These are phyloP conservation scores for Phymanthus crucifer DNA, from an alignment of 92 coral and sea anemone genomes.

Conservation along the genomic window DNA sequence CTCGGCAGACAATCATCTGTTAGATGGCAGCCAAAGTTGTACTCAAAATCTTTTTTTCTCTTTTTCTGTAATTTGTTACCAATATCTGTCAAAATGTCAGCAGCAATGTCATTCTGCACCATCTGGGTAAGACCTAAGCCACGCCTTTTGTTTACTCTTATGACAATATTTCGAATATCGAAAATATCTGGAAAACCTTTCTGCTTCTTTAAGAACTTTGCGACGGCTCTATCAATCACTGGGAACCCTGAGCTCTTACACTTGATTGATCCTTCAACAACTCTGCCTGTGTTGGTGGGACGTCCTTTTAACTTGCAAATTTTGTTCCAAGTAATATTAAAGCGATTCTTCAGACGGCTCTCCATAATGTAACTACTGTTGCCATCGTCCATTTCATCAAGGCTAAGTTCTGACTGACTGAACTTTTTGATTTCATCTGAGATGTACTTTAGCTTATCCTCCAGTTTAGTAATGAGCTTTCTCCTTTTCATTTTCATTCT, in stretches of 20 bases:
- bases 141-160: slow-evolving; percentile 59
- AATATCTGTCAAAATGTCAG: slow-evolving; percentile 76
- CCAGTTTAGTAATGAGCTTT: slow-evolving; percentile 45
- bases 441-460: slow-evolving; percentile 55
- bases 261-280: slow-evolving; percentile 65
- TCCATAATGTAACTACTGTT: slow-evolving; percentile 88
- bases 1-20: slow-evolving; percentile 64
- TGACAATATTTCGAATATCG: slow-evolving; percentile 73
- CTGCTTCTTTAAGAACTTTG: slow-evolving; percentile 58
- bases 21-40: slow-evolving; percentile 86
- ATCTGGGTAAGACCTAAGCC: slow-evolving; percentile 66
- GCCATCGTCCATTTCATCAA: slow-evolving; percentile 84
- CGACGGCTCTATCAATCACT: slow-evolving; percentile 74
- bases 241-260: slow-evolving; percentile 65
- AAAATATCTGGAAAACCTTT: slow-evolving; percentile 82
- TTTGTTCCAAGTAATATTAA: slow-evolving; percentile 78
- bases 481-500: slow-evolving; percentile 43
- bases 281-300: slow-evolving; percentile 86
- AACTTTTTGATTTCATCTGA: slow-evolving; percentile 73
- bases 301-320: slow-evolving; percentile 78
- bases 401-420: slow-evolving; percentile 76
- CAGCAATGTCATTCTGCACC: slow-evolving; percentile 63
- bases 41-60: slow-evolving; percentile 76
- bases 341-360: slow-evolving; percentile 66
- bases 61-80: slow-evolving; percentile 89